A percentile compares a stretch with the other conserved stretches of the same genome.
Evolutionary conservation across 2,888 invertebrate genomes (phyloP).

Genomic region (Tipula confusa): DNA sequence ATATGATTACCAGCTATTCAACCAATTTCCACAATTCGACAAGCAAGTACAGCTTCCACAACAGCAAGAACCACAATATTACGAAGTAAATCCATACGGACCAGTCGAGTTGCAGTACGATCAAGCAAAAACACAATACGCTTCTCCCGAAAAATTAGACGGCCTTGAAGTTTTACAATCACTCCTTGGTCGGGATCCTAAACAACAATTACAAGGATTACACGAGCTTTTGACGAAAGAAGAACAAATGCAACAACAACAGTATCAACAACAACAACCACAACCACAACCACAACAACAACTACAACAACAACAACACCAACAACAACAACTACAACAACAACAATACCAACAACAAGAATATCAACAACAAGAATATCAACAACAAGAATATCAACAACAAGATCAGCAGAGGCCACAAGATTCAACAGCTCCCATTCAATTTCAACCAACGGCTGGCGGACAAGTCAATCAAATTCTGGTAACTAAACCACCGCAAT

Average conservation of each 20-base stretch:
- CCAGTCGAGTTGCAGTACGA: not conserved
- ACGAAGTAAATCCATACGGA: not conserved
- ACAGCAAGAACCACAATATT: not conserved
- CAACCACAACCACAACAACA: conserved; percentile 27
- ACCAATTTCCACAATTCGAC: not conserved
- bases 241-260: not conserved
- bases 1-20: not conserved
- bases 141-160: not conserved
- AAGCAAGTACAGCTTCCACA: not conserved
- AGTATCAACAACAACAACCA: not conserved
- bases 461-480: not conserved
- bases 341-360: conserved; percentile 27
- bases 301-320: not conserved
- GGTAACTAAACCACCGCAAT: not conserved
- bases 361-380: not conserved
- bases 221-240: not conserved
- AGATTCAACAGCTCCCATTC: conserved; percentile 45
- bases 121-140: not conserved
- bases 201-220: conserved; percentile 26
- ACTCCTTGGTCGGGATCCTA: conserved; percentile 28
- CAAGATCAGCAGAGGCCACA: conserved; percentile 40
- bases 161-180: conserved; percentile 28
- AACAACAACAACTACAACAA: not conserved
- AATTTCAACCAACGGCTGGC: conserved; percentile 41
- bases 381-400: not conserved